Percentiles rank a stretch among this genome's conserved stretches.
Conservation (phyloP, 2,888 invertebrate species). For the Hanleya hanleyi region DNA sequence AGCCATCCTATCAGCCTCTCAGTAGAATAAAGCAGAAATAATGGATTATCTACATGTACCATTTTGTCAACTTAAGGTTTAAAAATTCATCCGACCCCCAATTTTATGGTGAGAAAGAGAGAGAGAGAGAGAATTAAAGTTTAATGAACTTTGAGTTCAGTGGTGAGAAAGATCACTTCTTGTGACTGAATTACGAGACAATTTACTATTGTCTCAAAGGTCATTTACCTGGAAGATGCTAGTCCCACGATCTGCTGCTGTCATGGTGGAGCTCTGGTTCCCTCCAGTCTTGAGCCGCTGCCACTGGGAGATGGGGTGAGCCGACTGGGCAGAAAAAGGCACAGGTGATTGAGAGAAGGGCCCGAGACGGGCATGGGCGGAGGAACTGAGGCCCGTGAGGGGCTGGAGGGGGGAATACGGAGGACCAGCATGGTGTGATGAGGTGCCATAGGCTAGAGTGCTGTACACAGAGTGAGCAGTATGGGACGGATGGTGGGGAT, state of each 20-base stretch:
- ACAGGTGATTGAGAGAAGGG: conserved; percentile 46
- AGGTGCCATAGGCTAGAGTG: conserved; percentile 42
- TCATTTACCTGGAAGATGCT: not conserved
- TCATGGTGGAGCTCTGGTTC: conserved; percentile 38
- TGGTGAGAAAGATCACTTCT: too few species aligned
- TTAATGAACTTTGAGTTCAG: too few species aligned
- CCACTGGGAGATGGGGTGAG: conserved; percentile 48
- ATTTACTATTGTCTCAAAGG: not conserved
- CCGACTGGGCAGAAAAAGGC: conserved; percentile 54
- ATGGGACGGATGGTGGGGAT: not conserved
- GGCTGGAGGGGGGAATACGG: conserved; percentile 42
- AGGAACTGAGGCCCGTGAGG: conserved; percentile 33
- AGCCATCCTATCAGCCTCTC: too few species aligned
- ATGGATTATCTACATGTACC: too few species aligned
- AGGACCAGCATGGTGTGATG: too few species aligned
- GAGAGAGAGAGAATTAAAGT: too few species aligned
- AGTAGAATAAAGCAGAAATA: too few species aligned
- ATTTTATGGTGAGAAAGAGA: too few species aligned
- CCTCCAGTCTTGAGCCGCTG: conserved; percentile 48
- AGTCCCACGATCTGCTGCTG: not conserved
- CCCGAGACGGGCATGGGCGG: conserved; percentile 37
- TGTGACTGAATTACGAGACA: too few species aligned
- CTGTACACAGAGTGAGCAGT: conserved; percentile 38
- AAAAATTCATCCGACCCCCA: too few species aligned
- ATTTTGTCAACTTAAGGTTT: too few species aligned